A percentile compares a stretch with the other conserved stretches of the same genome.
Evolutionary conservation across 2,797 vertebrate genomes (phyloP).

Genomic region (Betta splendens): DNA sequence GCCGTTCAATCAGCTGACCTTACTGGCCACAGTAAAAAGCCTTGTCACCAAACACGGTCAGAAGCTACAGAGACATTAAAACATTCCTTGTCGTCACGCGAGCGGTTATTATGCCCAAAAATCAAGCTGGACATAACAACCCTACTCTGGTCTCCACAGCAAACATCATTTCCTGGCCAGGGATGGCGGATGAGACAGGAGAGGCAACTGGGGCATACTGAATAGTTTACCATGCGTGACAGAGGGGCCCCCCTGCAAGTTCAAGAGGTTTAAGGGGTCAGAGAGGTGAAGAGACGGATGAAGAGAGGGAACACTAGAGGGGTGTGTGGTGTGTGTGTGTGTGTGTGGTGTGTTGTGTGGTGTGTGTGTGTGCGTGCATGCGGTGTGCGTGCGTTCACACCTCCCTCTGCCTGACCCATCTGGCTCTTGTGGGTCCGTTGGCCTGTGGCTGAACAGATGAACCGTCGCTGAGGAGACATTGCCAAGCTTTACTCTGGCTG

Average conservation of each 20-base stretch:
- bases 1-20: no score
- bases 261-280: slow-evolving; percentile 44
- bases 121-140: slow-evolving; percentile 21
- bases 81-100: background rate
- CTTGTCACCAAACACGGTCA: background rate
- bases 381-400: slow-evolving; percentile 22
- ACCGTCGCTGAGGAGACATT: slow-evolving; percentile 71
- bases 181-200: slow-evolving; percentile 26
- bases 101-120: background rate
- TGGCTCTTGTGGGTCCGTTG: slow-evolving; percentile 87
- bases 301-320: no score
- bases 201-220: slow-evolving; percentile 57
- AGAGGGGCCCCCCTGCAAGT: slow-evolving; percentile 48
- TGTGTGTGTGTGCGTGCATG: no score
- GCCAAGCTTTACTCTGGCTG: slow-evolving; percentile 42
- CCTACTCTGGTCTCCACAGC: slow-evolving; percentile 45
- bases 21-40: background rate
- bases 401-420: slow-evolving; percentile 79
- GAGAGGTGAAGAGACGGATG: slow-evolving; percentile 34
- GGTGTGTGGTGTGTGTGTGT: no score
- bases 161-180: slow-evolving; percentile 48
- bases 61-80: background rate
- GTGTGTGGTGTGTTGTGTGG: no score
- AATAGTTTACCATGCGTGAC: slow-evolving; percentile 71
- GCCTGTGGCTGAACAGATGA: slow-evolving; percentile 80